A percentile compares a stretch with the other conserved stretches of the same genome.
Evolutionary conservation across 35 echinoderm and acorn worm species (phyloP).

Genomic region (Ptychodera flava): DNA sequence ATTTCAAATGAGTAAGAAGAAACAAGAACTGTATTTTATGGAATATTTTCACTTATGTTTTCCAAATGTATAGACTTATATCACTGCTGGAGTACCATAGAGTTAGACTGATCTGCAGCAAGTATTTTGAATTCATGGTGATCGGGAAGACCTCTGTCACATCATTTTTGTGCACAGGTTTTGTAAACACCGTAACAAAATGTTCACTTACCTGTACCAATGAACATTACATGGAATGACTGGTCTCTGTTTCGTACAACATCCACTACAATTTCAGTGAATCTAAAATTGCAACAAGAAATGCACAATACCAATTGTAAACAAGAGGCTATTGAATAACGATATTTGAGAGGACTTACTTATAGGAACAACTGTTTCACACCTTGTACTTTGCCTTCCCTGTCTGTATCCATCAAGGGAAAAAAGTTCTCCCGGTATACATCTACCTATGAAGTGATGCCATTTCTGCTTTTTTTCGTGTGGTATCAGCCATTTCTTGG

Average conservation of each 20-base stretch:
- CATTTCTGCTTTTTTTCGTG: not conserved
- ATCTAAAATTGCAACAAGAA: constrained; percentile 28
- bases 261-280: constrained; percentile 59
- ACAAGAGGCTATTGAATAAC: not conserved
- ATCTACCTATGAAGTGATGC: not conserved
- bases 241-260: constrained; percentile 23
- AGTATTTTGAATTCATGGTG: too few species aligned
- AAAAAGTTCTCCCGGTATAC: not conserved
- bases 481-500: too few species aligned
- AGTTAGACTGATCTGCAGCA: too few species aligned
- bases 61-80: too few species aligned
- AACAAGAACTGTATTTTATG: too few species aligned
- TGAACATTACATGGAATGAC: constrained; percentile 52
- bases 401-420: not conserved
- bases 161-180: too few species aligned
- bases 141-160: too few species aligned
- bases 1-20: not conserved
- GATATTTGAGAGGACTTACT: not conserved
- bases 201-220: constrained; percentile 59
- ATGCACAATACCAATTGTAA: not conserved
- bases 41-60: too few species aligned
- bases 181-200: too few species aligned
- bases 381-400: too few species aligned
- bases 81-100: not conserved
- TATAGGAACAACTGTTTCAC: not conserved